Conservation (phyloP, 2,888 invertebrate species). For the Ormyrus thymus region DNA sequence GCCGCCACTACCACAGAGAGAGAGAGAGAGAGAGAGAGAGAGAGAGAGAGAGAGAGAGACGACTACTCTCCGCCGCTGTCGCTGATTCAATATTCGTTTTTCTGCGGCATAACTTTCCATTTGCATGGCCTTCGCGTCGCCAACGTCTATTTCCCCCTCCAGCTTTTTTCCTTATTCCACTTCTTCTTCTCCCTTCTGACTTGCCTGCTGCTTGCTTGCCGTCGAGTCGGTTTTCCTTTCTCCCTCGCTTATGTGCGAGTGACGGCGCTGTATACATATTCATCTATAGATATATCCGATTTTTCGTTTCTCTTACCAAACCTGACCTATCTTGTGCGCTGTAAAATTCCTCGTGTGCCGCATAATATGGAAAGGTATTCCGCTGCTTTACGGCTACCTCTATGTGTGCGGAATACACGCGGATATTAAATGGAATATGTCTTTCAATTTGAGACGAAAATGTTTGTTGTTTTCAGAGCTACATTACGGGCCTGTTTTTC, state of each 20-base stretch:
- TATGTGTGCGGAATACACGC: constrained; percentile 1
- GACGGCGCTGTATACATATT: constrained; percentile 31
- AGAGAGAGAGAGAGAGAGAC: constrained; percentile 51
- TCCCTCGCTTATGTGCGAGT: constrained; percentile 8
- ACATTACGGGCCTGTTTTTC: constrained; percentile 24
- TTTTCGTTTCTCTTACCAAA: constrained; percentile 46
- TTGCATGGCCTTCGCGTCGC: constrained; percentile 66
- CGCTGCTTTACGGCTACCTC: neutral
- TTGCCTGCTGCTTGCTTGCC: neutral
- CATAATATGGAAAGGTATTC: constrained; percentile 14
- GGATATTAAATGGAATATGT: constrained; percentile 44
- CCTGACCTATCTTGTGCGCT: constrained; percentile 30
- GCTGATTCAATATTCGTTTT: constrained; percentile 74
- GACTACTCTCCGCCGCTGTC: constrained; percentile 62
- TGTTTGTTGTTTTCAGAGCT: constrained; percentile 29
- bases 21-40: constrained; percentile 52
- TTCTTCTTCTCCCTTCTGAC: constrained; percentile 44
- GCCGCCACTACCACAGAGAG: constrained; percentile 54
- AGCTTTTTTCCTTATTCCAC: too few species aligned
- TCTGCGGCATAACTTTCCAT: constrained; percentile 73
- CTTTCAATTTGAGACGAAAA: constrained; percentile 36
- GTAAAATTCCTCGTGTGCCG: constrained; percentile 28
- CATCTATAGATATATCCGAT: constrained; percentile 48
- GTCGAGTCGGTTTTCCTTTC: neutral
- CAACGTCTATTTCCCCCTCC: constrained; percentile 52